Evolutionary conservation across 1,140 invertebrate species (phyloP).

Genomic region (Panonychus citri): DNA sequence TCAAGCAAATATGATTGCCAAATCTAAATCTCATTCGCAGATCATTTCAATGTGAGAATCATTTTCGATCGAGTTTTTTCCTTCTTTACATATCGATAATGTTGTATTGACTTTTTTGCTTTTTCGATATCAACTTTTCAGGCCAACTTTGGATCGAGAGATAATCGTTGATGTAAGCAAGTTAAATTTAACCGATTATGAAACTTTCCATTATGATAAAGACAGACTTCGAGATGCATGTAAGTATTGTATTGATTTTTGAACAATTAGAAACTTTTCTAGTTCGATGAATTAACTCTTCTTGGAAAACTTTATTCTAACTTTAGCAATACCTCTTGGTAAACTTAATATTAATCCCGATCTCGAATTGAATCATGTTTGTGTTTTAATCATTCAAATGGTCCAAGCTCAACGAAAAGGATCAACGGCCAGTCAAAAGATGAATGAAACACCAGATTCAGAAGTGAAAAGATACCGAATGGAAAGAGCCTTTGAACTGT

Average conservation of each 20-base stretch:
- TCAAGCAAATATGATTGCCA: slow-evolving; percentile 61
- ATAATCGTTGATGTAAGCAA: slow-evolving; percentile 53
- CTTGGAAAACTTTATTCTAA: slow-evolving; percentile 10
- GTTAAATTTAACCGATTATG: slow-evolving; percentile 74
- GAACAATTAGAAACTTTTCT: no score
- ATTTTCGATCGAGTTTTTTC: neutral
- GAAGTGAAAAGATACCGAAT: neutral
- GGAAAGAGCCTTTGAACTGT: slow-evolving; percentile 7
- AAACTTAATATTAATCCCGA: slow-evolving; percentile 49
- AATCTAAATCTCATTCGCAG: slow-evolving; percentile 21
- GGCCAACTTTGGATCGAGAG: slow-evolving; percentile 40
- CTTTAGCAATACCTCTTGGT: slow-evolving; percentile 46
- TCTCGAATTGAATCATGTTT: slow-evolving; percentile 52
- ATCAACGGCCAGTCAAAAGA: neutral
- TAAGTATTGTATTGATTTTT: no score
- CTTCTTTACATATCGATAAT: neutral
- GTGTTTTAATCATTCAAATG: slow-evolving; percentile 44
- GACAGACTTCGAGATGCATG: slow-evolving; percentile 40
- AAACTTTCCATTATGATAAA: slow-evolving; percentile 75
- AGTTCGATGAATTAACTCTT: no score
- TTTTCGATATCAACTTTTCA: slow-evolving; percentile 20
- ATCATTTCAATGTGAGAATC: slow-evolving; percentile 6
- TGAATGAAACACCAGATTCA: neutral
- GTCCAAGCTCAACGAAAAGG: slow-evolving; percentile 27
- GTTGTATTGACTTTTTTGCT: neutral